phyloP scores from a whole-genome alignment of 2,888 invertebrate genomes.

The Sepioteuthis lessoniana region DNA sequence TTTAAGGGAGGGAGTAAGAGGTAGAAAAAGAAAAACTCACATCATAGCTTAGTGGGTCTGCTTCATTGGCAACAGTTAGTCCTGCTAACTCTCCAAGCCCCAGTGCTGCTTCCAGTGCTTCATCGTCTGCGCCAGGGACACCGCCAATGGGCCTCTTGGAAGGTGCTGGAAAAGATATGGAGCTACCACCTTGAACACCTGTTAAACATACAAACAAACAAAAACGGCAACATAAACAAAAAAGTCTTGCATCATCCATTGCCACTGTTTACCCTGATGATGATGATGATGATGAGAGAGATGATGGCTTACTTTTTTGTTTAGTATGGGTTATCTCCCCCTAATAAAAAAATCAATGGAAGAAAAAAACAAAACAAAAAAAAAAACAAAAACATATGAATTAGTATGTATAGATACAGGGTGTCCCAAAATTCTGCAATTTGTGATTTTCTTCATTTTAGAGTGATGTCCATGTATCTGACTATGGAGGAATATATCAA shows the following conservation, averaged over 20 bases:
- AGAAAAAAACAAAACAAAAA: not conserved
- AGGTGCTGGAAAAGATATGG: slow-evolving; percentile 59
- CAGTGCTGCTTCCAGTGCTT: slow-evolving; percentile 79
- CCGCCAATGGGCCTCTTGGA: slow-evolving; percentile 64
- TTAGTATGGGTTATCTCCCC: not conserved
- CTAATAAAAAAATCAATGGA: not conserved
- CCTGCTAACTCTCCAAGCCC: slow-evolving; percentile 96
- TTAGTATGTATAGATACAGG: not conserved
- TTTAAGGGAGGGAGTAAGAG: too few relatives aligned
- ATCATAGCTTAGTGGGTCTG: slow-evolving; percentile 83
- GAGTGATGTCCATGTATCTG: too few relatives aligned
- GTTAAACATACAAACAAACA: slow-evolving; percentile 40
- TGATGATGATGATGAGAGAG: not conserved
- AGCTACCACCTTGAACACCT: slow-evolving; percentile 64
- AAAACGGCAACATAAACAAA: slow-evolving; percentile 49
- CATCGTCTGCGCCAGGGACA: slow-evolving; percentile 65
- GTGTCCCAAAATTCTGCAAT: too few relatives aligned
- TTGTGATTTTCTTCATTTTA: too few relatives aligned
- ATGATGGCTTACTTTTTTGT: not conserved
- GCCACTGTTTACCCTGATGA: not conserved
- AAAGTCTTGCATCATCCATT: slow-evolving; percentile 38
- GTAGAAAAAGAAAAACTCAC: slow-evolving; percentile 60
- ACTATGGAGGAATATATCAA: too few relatives aligned
- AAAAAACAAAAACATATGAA: not conserved
- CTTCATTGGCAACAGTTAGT: slow-evolving; percentile 96